phyloP scores from a whole-genome alignment of 2,888 invertebrate species.

The Sminthurides aquaticus region DNA sequence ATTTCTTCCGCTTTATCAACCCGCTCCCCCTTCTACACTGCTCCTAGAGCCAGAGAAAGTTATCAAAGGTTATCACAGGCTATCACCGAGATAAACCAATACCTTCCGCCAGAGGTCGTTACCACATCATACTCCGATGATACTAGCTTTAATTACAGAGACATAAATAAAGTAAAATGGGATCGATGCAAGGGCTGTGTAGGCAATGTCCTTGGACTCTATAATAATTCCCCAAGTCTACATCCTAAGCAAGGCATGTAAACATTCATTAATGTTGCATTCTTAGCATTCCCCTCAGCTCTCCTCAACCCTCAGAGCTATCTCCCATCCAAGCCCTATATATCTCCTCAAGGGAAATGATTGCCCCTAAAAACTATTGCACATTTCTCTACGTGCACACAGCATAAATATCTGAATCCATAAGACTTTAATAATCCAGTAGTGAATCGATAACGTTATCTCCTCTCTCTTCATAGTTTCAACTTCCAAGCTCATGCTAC shows the following conservation, averaged over 20 bases:
- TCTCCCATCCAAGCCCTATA: too few species aligned
- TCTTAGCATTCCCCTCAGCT: background rate
- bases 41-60: too few species aligned
- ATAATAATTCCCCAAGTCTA: background rate
- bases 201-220: background rate
- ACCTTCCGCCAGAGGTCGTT: too few species aligned
- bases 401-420: background rate
- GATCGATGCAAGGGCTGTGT: background rate
- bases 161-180: background rate
- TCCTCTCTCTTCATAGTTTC: background rate
- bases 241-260: background rate
- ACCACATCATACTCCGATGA: too few species aligned
- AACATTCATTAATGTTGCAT: background rate
- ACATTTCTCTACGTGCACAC: too few species aligned
- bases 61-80: too few species aligned
- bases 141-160: background rate
- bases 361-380: too few species aligned
- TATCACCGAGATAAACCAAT: too few species aligned
- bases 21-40: too few species aligned
- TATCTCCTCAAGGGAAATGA: too few species aligned
- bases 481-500: too few species aligned
- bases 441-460: background rate
- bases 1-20: too few species aligned
- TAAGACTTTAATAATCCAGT: background rate
- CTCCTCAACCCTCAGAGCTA: background rate